Evolutionary conservation across 2,888 invertebrate species (phyloP), one percentile per base, ranked within the genome.

Genomic region (Eilema caniola): DNA sequence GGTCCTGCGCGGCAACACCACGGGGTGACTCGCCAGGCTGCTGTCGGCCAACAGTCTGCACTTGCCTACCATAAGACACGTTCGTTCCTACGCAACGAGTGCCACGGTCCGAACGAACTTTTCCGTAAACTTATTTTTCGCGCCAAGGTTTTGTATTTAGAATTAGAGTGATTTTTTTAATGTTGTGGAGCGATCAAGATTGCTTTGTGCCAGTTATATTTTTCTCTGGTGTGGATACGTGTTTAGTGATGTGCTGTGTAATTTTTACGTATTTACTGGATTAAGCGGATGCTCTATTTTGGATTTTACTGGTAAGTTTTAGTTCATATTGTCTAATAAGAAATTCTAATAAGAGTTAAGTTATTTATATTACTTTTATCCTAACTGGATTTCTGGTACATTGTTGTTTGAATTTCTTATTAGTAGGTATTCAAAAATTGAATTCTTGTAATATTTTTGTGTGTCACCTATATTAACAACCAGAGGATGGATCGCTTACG

Each of bases 51-150:
- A 82, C 92, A 94, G 94, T 93, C 90, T 86, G 87, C 85, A 83
- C 82, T 80, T 79, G 85, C 83, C 84, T 78, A 78, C 83, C 87
- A 81, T 78, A 78, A 82, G 77, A 83, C 75, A 83, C 82, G 89
- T 85, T 80, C 88, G 90, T 78, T 66, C 85, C 77, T 79, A 85
- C 76, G 77, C 73, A 62, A 72, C 72, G 71, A 72, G 73, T 71
- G 75, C 77, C 79, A 73, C 68, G 72, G 80, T 79, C 76, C 79
- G 80, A 74, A 72, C 82, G 92, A 95, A 95, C 94, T 95, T 95
- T 94, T 93, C 89, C 94, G 93, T 85, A 79, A 86, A 84, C 81
- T 89, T 76, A 71, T 81, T 81, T n/a, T 93, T 93, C 93, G 92
- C 94, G 94, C 94, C 93, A 88, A 87, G 80, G 84, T 82, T 66